Evolutionary conservation across 2,797 vertebrate genomes (phyloP).

Genomic region (Catostomus latipinnis): DNA sequence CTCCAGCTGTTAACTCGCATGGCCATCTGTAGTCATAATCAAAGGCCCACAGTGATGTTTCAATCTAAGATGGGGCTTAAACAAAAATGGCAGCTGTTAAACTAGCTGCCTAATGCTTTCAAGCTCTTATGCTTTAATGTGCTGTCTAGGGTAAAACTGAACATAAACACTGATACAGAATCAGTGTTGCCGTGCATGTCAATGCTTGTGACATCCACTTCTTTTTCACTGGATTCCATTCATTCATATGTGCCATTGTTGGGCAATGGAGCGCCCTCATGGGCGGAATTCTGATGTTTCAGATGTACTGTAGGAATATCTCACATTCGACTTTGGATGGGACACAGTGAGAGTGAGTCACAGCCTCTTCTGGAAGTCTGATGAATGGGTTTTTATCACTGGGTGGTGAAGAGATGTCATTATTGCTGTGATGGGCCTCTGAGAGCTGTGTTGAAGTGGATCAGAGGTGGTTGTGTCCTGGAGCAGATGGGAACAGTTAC

Average conservation of each 20-base stretch:
- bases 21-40: slow-evolving; percentile 23
- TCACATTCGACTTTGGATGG: background rate
- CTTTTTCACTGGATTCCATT: background rate
- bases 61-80: slow-evolving; percentile 28
- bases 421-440: background rate
- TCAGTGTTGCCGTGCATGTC: slow-evolving; percentile 9
- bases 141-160: slow-evolving; percentile 2
- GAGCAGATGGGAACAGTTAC: slow-evolving; percentile 32
- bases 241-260: too few relatives aligned
- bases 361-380: background rate
- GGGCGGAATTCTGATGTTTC: too few relatives aligned
- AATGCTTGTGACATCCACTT: background rate
- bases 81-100: slow-evolving; percentile 19
- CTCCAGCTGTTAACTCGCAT: slow-evolving; percentile 2
- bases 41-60: slow-evolving; percentile 15
- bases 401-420: slow-evolving; percentile 12
- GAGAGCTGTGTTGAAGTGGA: slow-evolving; percentile 5
- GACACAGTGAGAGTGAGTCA: slow-evolving; percentile 10
- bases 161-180: background rate
- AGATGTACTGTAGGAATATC: background rate
- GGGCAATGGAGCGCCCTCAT: too few relatives aligned
- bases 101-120: slow-evolving; percentile 9
- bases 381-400: slow-evolving; percentile 27
- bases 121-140: slow-evolving; percentile 6
- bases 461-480: slow-evolving; percentile 23